Evolutionary conservation across 2,113 vertebrate genomes (phyloP).

Genomic region (Callospermophilus lateralis): DNA sequence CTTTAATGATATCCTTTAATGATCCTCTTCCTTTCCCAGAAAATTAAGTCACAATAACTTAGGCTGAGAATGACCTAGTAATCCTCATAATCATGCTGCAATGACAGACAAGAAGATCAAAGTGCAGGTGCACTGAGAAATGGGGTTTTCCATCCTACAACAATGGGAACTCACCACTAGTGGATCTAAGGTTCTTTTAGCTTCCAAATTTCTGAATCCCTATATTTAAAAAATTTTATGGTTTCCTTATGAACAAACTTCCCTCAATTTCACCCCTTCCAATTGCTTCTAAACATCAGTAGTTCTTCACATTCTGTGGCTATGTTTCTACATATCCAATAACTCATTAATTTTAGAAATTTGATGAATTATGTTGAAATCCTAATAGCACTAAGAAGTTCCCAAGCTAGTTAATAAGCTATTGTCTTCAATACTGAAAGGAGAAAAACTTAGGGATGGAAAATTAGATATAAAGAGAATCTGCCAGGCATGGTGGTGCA

Average conservation of each 20-base stretch:
- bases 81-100: slow-evolving; percentile 67
- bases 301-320: neutral
- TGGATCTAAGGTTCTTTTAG: slow-evolving; percentile 23
- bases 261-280: neutral
- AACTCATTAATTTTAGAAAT: slow-evolving; percentile 37
- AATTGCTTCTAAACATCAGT: neutral
- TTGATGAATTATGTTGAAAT: neutral
- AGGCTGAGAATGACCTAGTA: slow-evolving; percentile 61
- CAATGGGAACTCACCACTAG: neutral
- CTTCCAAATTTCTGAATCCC: slow-evolving; percentile 7
- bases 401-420: neutral
- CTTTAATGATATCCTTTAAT: slow-evolving; percentile 79
- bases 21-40: slow-evolving; percentile 67
- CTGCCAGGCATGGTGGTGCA: too few relatives aligned
- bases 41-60: slow-evolving; percentile 75
- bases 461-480: slow-evolving; percentile 1
- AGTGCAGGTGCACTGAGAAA: slow-evolving; percentile 64
- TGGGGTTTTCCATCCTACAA: slow-evolving; percentile 14
- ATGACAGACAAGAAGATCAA: slow-evolving; percentile 71
- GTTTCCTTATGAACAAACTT: slow-evolving; percentile 21
- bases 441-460: neutral
- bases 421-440: neutral
- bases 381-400: neutral
- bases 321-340: neutral
- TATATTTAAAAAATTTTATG: slow-evolving; percentile 8